These are phyloP conservation scores for Holacanthus passer DNA, from an alignment of 2,113 vertebrate genomes.

Conservation along the genomic window DNA sequence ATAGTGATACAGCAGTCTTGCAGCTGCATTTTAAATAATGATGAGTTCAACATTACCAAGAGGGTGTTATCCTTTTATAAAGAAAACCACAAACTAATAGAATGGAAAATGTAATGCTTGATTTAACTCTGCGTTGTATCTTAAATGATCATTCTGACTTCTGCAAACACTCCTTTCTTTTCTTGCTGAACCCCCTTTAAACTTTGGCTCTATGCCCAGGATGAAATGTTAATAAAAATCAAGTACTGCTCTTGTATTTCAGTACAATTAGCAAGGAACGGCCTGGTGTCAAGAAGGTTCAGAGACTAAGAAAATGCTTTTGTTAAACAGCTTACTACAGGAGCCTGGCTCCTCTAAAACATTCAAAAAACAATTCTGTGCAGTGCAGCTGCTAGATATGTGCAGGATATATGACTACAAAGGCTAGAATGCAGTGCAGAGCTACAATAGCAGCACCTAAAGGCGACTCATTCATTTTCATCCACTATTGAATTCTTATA, in stretches of 20 bases:
- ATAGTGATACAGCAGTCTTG: background rate
- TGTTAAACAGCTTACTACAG: background rate
- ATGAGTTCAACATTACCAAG: slow-evolving; percentile 11
- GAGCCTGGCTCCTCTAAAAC: slow-evolving; percentile 14
- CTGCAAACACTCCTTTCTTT: background rate
- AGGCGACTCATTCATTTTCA: slow-evolving; percentile 50
- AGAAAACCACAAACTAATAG: background rate
- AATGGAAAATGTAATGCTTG: background rate
- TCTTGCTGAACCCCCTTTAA: slow-evolving; percentile 24
- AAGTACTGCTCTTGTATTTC: slow-evolving; percentile 25
- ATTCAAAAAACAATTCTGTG: slow-evolving; percentile 33
- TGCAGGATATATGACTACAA: slow-evolving; percentile 23
- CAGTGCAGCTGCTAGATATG: slow-evolving; percentile 12
- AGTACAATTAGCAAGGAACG: slow-evolving; percentile 10
- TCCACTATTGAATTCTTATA: slow-evolving; percentile 42
- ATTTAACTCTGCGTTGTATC: slow-evolving; percentile 2
- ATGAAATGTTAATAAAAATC: slow-evolving; percentile 28
- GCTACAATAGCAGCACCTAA: slow-evolving; percentile 18
- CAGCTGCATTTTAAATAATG: background rate
- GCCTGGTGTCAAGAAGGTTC: background rate
- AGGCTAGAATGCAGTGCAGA: slow-evolving; percentile 17
- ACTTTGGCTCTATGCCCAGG: slow-evolving; percentile 12
- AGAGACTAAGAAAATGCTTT: background rate
- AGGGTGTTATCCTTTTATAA: background rate
- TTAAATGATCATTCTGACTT: slow-evolving; percentile 18